These are phyloP conservation scores for Cyclophora albipunctata DNA, from an alignment of 2,888 invertebrate species.

Conservation along the genomic window DNA sequence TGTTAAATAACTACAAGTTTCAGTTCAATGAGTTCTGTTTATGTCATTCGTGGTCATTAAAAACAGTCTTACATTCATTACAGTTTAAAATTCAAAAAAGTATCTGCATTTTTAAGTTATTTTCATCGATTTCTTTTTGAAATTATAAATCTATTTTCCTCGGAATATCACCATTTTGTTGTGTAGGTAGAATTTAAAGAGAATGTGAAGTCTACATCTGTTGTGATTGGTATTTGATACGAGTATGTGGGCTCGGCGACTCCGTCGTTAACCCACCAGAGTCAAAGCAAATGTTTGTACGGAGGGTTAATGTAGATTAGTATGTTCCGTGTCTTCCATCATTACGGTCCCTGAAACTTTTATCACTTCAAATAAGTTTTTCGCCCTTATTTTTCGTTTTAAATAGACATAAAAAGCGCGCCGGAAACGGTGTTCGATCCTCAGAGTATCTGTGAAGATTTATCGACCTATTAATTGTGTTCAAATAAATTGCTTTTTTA, in stretches of 20 bases:
- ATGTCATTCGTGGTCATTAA: too few relatives aligned
- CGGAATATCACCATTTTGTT: too few relatives aligned
- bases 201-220: too few relatives aligned
- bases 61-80: too few relatives aligned
- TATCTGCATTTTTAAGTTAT: too few relatives aligned
- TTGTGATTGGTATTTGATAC: neutral
- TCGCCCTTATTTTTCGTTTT: constrained; percentile 30
- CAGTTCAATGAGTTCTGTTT: too few relatives aligned
- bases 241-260: constrained; percentile 5
- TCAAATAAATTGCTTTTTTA: constrained; percentile 33
- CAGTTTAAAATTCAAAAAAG: too few relatives aligned
- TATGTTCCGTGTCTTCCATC: constrained; percentile 41
- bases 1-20: too few relatives aligned
- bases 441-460: constrained; percentile 33
- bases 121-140: too few relatives aligned
- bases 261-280: constrained; percentile 27
- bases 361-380: constrained; percentile 40
- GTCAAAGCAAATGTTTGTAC: constrained; percentile 23
- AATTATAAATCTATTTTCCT: too few relatives aligned
- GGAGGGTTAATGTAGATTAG: constrained; percentile 31
- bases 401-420: constrained; percentile 34
- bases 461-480: constrained; percentile 41
- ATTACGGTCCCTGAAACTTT: constrained; percentile 44
- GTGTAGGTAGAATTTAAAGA: too few relatives aligned
- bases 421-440: constrained; percentile 23